These are phyloP conservation scores for Leucozona laternaria DNA, from an alignment of 2,888 invertebrate genomes.

Conservation along the genomic window DNA sequence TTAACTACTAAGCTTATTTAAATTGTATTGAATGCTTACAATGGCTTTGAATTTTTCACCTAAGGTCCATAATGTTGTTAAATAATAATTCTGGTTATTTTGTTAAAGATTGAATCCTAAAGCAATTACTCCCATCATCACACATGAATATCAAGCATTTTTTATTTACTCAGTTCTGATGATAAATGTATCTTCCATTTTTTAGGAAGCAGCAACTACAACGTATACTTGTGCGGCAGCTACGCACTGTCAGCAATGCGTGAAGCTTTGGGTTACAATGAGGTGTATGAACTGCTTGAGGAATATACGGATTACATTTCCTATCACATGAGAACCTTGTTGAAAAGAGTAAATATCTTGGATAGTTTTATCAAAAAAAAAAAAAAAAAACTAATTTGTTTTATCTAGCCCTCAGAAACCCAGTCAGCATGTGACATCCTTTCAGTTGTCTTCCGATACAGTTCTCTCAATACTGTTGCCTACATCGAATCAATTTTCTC, in stretches of 20 bases:
- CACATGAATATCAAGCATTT: too few species aligned
- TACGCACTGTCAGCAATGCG: slow-evolving; percentile 86
- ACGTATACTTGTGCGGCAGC: slow-evolving; percentile 87
- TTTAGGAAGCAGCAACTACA: slow-evolving; percentile 87
- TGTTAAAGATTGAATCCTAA: too few species aligned
- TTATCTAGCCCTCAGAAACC: slow-evolving; percentile 83
- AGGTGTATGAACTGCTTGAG: slow-evolving; percentile 87
- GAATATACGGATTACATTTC: slow-evolving; percentile 90
- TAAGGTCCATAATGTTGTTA: too few species aligned
- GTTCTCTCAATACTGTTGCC: slow-evolving; percentile 87
- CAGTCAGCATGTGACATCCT: slow-evolving; percentile 89
- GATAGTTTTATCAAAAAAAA: not conserved
- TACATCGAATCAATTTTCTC: slow-evolving; percentile 88
- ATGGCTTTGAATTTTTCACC: too few species aligned
- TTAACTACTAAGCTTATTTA: too few species aligned
- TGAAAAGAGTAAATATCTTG: slow-evolving; percentile 85
- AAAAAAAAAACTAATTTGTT: not conserved
- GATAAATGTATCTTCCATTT: too few species aligned
- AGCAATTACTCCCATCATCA: too few species aligned
- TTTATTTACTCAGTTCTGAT: too few species aligned
- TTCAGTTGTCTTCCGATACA: slow-evolving; percentile 89
- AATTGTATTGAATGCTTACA: too few species aligned
- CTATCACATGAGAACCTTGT: slow-evolving; percentile 87
- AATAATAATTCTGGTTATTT: too few species aligned
- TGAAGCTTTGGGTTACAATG: slow-evolving; percentile 85